Evolutionary conservation across 2,888 invertebrate genomes (phyloP).

Genomic region (Drosophila quinaria): DNA sequence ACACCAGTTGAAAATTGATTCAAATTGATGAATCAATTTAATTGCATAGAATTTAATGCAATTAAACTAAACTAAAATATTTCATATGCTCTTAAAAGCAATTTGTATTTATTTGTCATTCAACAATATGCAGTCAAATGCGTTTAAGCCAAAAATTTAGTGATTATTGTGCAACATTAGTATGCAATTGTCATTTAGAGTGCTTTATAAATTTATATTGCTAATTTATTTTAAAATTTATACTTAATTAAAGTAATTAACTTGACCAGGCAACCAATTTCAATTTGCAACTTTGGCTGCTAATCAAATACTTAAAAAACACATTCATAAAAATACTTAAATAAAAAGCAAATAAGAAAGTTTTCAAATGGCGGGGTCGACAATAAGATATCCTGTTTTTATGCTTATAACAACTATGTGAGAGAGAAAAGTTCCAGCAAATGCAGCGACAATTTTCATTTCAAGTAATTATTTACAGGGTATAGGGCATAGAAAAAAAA

Average conservation of each 20-base stretch:
- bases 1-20: constrained; percentile 7
- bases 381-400: neutral
- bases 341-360: neutral
- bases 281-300: constrained; percentile 10
- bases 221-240: constrained; percentile 3
- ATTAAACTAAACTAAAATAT: neutral
- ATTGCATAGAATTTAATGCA: constrained; percentile 1
- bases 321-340: neutral
- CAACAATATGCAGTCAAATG: neutral
- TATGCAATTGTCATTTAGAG: neutral
- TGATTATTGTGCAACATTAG: neutral
- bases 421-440: neutral
- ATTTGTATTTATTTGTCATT: neutral
- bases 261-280: constrained; percentile 17
- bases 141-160: neutral
- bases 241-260: constrained; percentile 40
- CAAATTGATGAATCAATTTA: constrained; percentile 5
- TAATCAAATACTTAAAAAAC: constrained; percentile 13
- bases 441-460: too few relatives aligned
- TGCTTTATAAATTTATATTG: constrained; percentile 3
- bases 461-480: neutral
- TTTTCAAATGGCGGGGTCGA: neutral
- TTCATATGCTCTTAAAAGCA: neutral
- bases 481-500: neutral
- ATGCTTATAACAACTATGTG: neutral